phyloP scores from a whole-genome alignment of 2,888 invertebrate species.

The Lysandra coridon region DNA sequence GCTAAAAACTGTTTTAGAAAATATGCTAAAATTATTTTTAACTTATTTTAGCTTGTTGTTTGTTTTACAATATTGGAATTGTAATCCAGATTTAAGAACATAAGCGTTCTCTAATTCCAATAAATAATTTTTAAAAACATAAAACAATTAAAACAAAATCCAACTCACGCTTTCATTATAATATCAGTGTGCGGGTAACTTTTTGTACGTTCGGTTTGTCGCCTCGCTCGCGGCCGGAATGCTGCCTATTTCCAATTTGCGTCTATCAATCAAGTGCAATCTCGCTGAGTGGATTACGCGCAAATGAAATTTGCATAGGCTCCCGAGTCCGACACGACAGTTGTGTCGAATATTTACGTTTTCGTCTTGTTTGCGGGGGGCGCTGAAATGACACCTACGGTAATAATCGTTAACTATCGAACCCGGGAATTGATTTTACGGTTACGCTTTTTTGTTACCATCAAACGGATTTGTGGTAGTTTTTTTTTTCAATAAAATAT shows the following conservation, averaged over 20 bases:
- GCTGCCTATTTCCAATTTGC: constrained; percentile 83
- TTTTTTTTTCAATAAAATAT: background rate
- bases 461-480: background rate
- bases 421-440: constrained; percentile 15
- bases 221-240: constrained; percentile 48
- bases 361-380: constrained; percentile 38
- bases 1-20: no score
- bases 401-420: constrained; percentile 31
- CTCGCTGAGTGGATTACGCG: constrained; percentile 85
- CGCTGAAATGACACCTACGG: constrained; percentile 38
- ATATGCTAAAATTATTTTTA: no score
- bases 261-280: constrained; percentile 86
- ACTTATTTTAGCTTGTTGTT: no score
- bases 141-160: background rate
- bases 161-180: background rate
- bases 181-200: constrained; percentile 24
- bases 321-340: constrained; percentile 57
- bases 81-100: background rate
- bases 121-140: no score
- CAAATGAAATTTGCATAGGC: constrained; percentile 86
- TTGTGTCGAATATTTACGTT: constrained; percentile 51
- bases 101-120: background rate
- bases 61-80: background rate
- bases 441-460: constrained; percentile 15
- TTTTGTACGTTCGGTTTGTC: constrained; percentile 40